Percentiles rank a stretch among this genome's conserved stretches.
phyloP scores from a whole-genome alignment of 2,888 invertebrate genomes.

The Dryococelus australis region DNA sequence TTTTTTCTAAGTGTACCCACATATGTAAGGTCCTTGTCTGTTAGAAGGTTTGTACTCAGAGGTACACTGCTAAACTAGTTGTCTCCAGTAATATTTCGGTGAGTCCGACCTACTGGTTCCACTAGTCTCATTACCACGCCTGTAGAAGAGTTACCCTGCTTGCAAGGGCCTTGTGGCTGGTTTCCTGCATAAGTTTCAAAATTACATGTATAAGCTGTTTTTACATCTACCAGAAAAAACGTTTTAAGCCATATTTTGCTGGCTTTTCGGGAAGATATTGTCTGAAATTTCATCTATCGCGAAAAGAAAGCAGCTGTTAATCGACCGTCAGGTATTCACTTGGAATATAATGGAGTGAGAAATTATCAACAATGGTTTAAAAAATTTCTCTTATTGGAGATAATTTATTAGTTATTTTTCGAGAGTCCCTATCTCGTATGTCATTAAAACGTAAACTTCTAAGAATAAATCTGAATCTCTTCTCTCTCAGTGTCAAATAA shows the following conservation, averaged over 20 bases:
- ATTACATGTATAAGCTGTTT: not conserved
- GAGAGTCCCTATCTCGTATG: not conserved
- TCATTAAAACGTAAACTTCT: not conserved
- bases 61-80: slow-evolving; percentile 21
- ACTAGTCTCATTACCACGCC: not conserved
- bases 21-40: not conserved
- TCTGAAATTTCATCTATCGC: not conserved
- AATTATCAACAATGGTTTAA: not conserved
- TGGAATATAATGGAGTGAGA: not conserved
- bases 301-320: not conserved
- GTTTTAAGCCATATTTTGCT: not conserved
- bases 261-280: not conserved
- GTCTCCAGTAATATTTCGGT: slow-evolving; percentile 9
- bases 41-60: not conserved
- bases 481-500: not conserved
- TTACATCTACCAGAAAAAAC: not conserved
- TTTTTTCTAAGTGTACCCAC: slow-evolving; percentile 7
- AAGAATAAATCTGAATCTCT: not conserved
- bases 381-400: not conserved
- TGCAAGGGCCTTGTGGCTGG: not conserved
- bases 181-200: slow-evolving; percentile 4
- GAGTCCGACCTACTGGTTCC: not conserved
- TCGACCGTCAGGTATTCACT: not conserved
- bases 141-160: not conserved
- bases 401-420: not conserved